Base-by-base conservation (phyloP, 2,797 vertebrate species). In the Tympanoctomys barrerae region DNA sequence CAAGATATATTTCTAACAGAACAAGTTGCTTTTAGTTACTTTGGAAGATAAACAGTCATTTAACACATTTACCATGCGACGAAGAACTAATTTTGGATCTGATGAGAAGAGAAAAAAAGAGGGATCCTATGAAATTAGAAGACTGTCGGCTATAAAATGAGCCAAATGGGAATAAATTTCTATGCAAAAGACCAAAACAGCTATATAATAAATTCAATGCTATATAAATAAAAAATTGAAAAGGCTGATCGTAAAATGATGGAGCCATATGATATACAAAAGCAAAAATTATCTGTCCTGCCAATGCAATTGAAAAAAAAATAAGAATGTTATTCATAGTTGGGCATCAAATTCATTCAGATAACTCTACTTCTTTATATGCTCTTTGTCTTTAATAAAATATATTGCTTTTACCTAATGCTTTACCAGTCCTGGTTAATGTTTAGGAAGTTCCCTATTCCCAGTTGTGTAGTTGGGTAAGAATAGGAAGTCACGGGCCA, bases 61-160 rank as follows among this genome's bases (percentile, higher is more conserved):
- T 71, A 87, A 95, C 64, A 70, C 54, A 84, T 73, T 92, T 92
- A 66, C 24, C 3, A 33, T 49, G 46, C 86, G 21, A 31, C 10
- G 75, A 70, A 78, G 73, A 86, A 52, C 64, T 90, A 24, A 86
- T 86, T 96, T 94, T 82, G 88, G 73, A 91, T 78, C 1, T 87
- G 49, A 59, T 92, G 61, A 94, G 22, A 62, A 79, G 54, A 87
- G 57, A 57, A 83, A 78, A 73, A 68, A 42, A n/a, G 12, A 28
- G 24, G 77, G 57, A 85, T 31, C 26, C 7, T 87, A 14, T 70
- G 86, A 92, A 82, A 92, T 91, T 62, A 79, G 39, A 94, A 82
- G 22, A 46, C 13, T 52, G 16, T 31, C 46, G n/a, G 73, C 31
- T 49, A 79, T 33, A 93, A 89, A 86, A 68, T 82, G 77, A 92